These are phyloP conservation scores for Apotomis turbidana DNA, from an alignment of 2,888 invertebrate genomes.

Conservation along the genomic window DNA sequence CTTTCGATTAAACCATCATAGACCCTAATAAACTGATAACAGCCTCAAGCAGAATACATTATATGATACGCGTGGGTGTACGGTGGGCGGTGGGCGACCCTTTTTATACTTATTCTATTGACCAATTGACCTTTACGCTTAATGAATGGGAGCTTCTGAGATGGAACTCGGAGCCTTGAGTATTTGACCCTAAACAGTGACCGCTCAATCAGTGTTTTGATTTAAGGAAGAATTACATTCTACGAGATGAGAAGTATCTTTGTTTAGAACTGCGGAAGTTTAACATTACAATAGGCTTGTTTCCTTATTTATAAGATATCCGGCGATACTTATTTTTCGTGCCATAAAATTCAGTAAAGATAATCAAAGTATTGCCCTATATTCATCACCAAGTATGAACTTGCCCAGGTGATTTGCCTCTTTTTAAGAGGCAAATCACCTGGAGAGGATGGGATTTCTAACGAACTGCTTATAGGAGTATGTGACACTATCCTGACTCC, in stretches of 20 bases:
- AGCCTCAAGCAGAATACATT: neutral
- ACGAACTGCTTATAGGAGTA: too few relatives aligned
- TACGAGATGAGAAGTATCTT: neutral
- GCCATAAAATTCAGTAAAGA: too few relatives aligned
- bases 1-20: too few relatives aligned
- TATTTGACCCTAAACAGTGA: neutral
- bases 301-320: too few relatives aligned
- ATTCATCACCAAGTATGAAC: too few relatives aligned
- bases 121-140: conserved; percentile 23
- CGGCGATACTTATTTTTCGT: too few relatives aligned
- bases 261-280: neutral
- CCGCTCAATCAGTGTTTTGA: neutral
- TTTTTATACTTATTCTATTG: conserved; percentile 24
- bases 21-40: neutral
- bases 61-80: neutral
- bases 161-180: conserved; percentile 10
- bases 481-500: too few relatives aligned
- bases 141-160: neutral
- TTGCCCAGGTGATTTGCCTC: too few relatives aligned
- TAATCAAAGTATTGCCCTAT: too few relatives aligned
- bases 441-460: too few relatives aligned
- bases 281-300: too few relatives aligned
- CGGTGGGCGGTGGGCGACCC: conserved; percentile 25
- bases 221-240: neutral
- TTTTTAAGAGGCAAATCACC: too few relatives aligned